Base-by-base conservation (phyloP, 2,113 vertebrate species). In the Dipodomys merriami region DNA sequence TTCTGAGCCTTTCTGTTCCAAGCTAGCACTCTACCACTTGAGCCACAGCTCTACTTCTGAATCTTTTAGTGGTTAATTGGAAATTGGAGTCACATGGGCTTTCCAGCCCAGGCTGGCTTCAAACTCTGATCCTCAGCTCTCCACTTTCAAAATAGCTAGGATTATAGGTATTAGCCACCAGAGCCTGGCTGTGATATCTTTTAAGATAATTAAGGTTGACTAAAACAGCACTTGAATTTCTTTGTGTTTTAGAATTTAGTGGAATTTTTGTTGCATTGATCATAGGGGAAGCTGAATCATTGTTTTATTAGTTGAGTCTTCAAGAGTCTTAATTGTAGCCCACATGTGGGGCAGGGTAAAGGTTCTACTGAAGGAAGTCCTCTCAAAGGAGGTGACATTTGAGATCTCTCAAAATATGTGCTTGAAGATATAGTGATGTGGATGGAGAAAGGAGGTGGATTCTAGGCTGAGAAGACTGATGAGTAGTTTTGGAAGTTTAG, bases 241-340 rank as follows among this genome's bases (percentile, higher is more conserved):
- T 19, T 81, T 93, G 9, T n/a, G 9, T 93, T 93, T 93, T 65
- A 84, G 23, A 65, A 91, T 74, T 89, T 84, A 78, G 46, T 72
- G 33, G 53, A 29, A 39, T 62, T 88, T 92, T 64, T 77, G 68
- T 89, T 86, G 33, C 25, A 44, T 44, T 76, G 44, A 6, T 77
- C 3, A 7, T 46, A 65, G 6, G 8, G 8, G 22, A 72, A 16
- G 13, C 20, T 90, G n/a, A 30, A 65, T 73, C 68, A 73, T n/a
- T 83, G 10, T 89, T 91, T 89, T 6, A 60, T 39, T 20, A 3
- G 1, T 25, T 64, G n/a, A 23, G 7, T 23, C 57, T 33, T 88
- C 49, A 22, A 39, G 80, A 67, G 16, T 62, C n/a, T 83, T 85
- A 60, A 65, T 3, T 44, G 22, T 83, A 10, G 16, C 8, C 80